These are phyloP conservation scores for Esperia sulphurella DNA, from an alignment of 2,888 invertebrate genomes.

Conservation along the genomic window DNA sequence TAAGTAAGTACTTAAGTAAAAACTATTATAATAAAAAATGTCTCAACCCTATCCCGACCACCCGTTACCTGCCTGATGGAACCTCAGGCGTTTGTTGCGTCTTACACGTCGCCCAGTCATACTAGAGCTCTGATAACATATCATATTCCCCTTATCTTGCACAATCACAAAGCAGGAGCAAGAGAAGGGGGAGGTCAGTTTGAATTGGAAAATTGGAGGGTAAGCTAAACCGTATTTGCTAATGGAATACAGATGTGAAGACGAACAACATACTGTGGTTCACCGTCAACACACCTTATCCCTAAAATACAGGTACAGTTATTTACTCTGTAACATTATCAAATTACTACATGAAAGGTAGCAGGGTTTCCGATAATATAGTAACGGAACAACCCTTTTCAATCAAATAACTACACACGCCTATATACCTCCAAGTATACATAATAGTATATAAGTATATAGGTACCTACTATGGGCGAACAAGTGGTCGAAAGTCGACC, in stretches of 20 bases:
- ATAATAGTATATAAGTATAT: too few relatives aligned
- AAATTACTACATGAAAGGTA: slow-evolving; percentile 15
- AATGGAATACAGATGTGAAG: slow-evolving; percentile 73
- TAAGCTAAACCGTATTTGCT: slow-evolving; percentile 67
- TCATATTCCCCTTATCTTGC: slow-evolving; percentile 40
- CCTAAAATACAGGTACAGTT: slow-evolving; percentile 11
- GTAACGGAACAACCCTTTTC: not conserved
- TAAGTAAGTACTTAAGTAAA: slow-evolving; percentile 5
- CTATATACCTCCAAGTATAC: too few relatives aligned
- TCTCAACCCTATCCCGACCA: slow-evolving; percentile 40
- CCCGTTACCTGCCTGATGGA: slow-evolving; percentile 62
- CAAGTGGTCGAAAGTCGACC: too few relatives aligned
- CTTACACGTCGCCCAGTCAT: slow-evolving; percentile 53
- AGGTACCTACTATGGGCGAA: too few relatives aligned
- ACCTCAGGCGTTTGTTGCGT: slow-evolving; percentile 72
- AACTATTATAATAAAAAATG: not conserved
- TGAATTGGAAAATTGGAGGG: slow-evolving; percentile 43
- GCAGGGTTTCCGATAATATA: slow-evolving; percentile 9
- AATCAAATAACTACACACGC: not conserved
- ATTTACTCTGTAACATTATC: slow-evolving; percentile 15
- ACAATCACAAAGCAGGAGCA: slow-evolving; percentile 36
- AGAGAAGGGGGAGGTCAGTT: slow-evolving; percentile 30
- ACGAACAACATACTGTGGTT: slow-evolving; percentile 63
- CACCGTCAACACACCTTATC: slow-evolving; percentile 46
- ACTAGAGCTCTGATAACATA: slow-evolving; percentile 60